Percentiles rank a stretch among this genome's conserved stretches.
phyloP scores from a whole-genome alignment of 2,888 invertebrate genomes.

The Drosophila nr. fundita region DNA sequence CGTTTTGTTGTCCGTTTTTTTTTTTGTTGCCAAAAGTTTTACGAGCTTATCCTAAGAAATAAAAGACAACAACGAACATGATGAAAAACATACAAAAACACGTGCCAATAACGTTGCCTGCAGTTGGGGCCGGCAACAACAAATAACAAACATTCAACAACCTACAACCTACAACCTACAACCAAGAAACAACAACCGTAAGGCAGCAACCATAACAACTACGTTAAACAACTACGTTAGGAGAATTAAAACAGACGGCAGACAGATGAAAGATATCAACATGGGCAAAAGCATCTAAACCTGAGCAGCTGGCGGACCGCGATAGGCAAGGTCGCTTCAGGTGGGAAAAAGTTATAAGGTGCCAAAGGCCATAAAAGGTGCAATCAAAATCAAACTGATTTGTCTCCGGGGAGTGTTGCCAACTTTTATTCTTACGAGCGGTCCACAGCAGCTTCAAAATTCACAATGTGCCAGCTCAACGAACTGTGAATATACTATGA shows the following conservation, averaged over 20 bases:
- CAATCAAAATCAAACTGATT: constrained; percentile 81
- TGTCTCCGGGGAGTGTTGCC: constrained; percentile 76
- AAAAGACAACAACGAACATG: constrained; percentile 50
- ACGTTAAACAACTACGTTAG: constrained; percentile 33
- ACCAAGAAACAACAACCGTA: constrained; percentile 7
- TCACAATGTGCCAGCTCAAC: not conserved
- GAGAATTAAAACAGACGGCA: constrained; percentile 47
- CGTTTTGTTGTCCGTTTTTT: constrained; percentile 12
- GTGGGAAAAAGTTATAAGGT: constrained; percentile 71
- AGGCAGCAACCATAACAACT: constrained; percentile 28
- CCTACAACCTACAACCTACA: constrained; percentile 27
- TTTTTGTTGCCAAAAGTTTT: constrained; percentile 64
- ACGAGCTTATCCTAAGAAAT: constrained; percentile 67
- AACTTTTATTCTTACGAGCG: constrained; percentile 77
- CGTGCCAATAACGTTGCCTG: constrained; percentile 59
- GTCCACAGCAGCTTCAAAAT: constrained; percentile 27
- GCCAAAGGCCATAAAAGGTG: constrained; percentile 79
- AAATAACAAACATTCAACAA: constrained; percentile 25
- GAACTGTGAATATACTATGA: constrained; percentile 31
- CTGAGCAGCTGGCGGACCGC: constrained; percentile 18
- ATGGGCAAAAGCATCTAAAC: constrained; percentile 27
- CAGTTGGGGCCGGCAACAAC: constrained; percentile 23
- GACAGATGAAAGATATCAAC: constrained; percentile 23
- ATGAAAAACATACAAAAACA: constrained; percentile 63
- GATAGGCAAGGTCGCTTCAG: constrained; percentile 29